Conservation (phyloP, 1,140 invertebrate species). For the Pogonus chalceus region DNA sequence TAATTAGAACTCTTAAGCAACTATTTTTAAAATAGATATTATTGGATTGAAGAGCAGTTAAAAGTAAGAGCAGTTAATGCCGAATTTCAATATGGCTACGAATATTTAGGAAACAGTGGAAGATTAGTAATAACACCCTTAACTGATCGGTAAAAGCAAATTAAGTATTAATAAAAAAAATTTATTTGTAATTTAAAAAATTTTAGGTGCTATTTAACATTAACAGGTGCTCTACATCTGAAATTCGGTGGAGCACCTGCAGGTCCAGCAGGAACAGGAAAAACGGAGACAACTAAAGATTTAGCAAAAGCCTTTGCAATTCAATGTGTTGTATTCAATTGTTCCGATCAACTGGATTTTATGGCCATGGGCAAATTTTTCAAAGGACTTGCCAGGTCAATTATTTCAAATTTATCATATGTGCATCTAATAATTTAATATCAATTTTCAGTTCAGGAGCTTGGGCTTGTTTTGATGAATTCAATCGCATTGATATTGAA, state of each 20-base stretch:
- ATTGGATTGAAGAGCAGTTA: slow-evolving; percentile 48
- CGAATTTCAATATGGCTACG: slow-evolving; percentile 82
- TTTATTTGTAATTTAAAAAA: neutral
- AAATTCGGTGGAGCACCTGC: slow-evolving; percentile 64
- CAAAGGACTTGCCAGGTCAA: slow-evolving; percentile 42
- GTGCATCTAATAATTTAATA: neutral
- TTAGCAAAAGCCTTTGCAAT: slow-evolving; percentile 63
- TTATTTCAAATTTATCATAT: neutral
- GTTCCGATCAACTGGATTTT: slow-evolving; percentile 62
- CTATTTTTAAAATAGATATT: slow-evolving; percentile 42
- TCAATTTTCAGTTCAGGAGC: slow-evolving; percentile 50
- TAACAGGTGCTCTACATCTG: slow-evolving; percentile 57
- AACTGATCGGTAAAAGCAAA: slow-evolving; percentile 62
- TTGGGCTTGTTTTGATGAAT: slow-evolving; percentile 71
- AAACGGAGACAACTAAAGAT: slow-evolving; percentile 68
- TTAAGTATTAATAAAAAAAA: neutral
- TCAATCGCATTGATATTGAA: slow-evolving; percentile 64
- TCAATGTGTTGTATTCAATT: slow-evolving; percentile 69
- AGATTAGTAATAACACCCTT: slow-evolving; percentile 80
- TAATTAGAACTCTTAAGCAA: neutral
- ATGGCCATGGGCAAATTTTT: slow-evolving; percentile 61
- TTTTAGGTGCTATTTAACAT: slow-evolving; percentile 49
- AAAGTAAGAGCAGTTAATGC: slow-evolving; percentile 55
- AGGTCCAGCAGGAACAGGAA: slow-evolving; percentile 65
- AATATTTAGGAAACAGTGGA: slow-evolving; percentile 84